phyloP scores from a whole-genome alignment of 1,140 invertebrate species.

The Pygmarrhopalites habei region DNA sequence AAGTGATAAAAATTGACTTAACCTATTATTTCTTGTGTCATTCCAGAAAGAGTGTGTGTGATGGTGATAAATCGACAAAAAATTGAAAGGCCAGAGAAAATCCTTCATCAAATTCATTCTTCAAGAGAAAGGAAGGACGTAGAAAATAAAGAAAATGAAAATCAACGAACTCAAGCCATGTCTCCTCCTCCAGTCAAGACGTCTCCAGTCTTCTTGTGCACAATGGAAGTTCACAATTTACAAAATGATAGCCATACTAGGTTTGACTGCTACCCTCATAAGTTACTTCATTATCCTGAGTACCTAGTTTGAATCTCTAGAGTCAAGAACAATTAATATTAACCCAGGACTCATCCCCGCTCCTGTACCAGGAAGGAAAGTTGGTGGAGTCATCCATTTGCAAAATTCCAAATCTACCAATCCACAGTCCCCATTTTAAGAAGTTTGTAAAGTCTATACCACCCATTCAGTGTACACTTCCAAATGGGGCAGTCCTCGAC shows the following conservation, averaged over 20 bases:
- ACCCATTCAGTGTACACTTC: background rate
- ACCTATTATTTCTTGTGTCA: too few species aligned
- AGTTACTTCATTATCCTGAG: background rate
- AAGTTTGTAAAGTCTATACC: background rate
- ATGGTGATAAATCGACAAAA: too few species aligned
- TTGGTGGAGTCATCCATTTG: background rate
- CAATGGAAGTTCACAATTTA: too few species aligned
- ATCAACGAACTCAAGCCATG: too few species aligned
- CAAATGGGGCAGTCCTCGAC: background rate
- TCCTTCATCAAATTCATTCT: too few species aligned
- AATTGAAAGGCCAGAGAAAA: too few species aligned
- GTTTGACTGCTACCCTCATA: background rate
- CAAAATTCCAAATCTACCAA: background rate
- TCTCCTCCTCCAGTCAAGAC: too few species aligned
- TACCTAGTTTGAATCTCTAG: background rate
- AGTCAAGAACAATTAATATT: background rate
- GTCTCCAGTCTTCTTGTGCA: too few species aligned
- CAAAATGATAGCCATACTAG: slow-evolving; percentile 45
- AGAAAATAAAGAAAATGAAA: too few species aligned
- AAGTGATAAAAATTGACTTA: too few species aligned
- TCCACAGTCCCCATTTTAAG: background rate
- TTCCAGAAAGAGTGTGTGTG: too few species aligned
- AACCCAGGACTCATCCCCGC: background rate
- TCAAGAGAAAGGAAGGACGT: too few species aligned
- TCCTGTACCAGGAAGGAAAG: background rate